Conservation (phyloP, 30 jellyfish, hydroid and myxozoan species). For the Cassiopea andromeda region DNA sequence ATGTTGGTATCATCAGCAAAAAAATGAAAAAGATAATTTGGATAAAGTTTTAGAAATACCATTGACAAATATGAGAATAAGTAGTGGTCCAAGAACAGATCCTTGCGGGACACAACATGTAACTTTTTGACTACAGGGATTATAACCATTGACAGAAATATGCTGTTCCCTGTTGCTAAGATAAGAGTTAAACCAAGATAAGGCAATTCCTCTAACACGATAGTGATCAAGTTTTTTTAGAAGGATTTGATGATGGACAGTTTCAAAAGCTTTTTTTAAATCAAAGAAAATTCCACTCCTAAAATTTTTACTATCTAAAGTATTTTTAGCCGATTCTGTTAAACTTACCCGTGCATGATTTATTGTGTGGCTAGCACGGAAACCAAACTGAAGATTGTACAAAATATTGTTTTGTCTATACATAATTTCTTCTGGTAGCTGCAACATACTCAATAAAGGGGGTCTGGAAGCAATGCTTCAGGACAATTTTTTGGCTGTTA, state of each 20-base stretch:
- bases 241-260: conserved; percentile 9
- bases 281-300: neutral
- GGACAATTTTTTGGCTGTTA: too few species aligned
- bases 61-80: conserved; percentile 19
- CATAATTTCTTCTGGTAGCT: too few species aligned
- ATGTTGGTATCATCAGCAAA: conserved; percentile 46
- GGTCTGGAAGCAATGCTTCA: too few species aligned
- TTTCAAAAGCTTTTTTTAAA: neutral
- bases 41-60: conserved; percentile 37
- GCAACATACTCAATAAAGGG: too few species aligned
- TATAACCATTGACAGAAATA: neutral
- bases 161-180: neutral
- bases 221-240: neutral
- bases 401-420: neutral
- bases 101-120: conserved; percentile 33
- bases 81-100: neutral
- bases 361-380: conserved; percentile 1
- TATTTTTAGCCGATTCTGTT: conserved; percentile 13
- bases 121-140: conserved; percentile 15
- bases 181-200: neutral
- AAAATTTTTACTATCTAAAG: neutral
- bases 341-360: conserved; percentile 34
- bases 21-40: conserved; percentile 11
- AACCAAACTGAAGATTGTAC: conserved; percentile 5
- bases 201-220: neutral